Percentiles rank a stretch among this genome's conserved stretches.
Evolutionary conservation across 2,113 vertebrate genomes (phyloP).

Genomic region (Eurystomus gularis): DNA sequence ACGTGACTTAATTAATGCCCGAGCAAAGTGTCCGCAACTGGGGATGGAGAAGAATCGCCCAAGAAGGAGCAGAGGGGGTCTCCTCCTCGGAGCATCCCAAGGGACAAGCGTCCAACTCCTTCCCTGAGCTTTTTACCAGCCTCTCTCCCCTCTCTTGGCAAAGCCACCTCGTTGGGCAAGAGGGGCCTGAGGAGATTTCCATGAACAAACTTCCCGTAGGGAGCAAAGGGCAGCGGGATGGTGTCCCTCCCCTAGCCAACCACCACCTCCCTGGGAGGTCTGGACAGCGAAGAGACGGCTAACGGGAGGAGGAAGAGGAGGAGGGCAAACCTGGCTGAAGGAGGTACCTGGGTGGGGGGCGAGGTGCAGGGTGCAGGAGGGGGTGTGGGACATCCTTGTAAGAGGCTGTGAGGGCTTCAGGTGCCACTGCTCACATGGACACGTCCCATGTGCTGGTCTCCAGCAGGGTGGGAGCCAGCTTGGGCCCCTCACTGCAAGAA

Average conservation of each 20-base stretch:
- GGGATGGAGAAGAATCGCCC: neutral
- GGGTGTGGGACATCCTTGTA: no score
- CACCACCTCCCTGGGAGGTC: neutral
- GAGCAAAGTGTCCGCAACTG: rapidly evolving
- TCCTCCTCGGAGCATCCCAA: neutral
- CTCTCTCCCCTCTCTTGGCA: neutral
- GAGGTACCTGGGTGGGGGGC: neutral
- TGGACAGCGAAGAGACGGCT: rapidly evolving
- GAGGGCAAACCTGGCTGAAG: neutral
- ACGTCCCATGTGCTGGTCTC: rapidly evolving
- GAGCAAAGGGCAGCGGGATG: constrained; percentile 15
- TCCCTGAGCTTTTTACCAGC: neutral
- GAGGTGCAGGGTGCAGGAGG: no score
- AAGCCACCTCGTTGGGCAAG: neutral
- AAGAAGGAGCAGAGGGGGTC: rapidly evolving
- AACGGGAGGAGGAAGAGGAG: neutral
- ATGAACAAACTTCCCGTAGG: neutral
- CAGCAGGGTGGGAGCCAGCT: neutral
- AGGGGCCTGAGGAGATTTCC: neutral
- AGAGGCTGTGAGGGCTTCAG: neutral
- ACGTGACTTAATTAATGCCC: neutral
- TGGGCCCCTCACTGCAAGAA: neutral
- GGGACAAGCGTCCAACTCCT: neutral
- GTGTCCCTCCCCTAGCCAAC: neutral
- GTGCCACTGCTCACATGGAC: neutral